phyloP scores from a whole-genome alignment of 2,888 invertebrate genomes.

The Phorcus lineatus region DNA sequence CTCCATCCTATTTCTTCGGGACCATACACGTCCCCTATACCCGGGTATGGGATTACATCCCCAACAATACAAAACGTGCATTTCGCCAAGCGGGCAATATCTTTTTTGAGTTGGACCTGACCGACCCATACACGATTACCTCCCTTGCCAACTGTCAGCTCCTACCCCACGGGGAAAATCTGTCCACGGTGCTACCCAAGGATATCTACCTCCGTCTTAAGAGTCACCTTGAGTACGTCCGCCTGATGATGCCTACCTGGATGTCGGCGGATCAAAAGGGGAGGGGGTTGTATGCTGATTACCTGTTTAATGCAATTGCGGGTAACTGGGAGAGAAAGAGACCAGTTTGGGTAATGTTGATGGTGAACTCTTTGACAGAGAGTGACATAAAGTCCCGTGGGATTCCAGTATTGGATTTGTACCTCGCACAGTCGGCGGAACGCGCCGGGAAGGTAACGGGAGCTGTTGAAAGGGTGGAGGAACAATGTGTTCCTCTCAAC shows the following conservation, averaged over 20 bases:
- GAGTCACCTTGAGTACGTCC: constrained; percentile 76
- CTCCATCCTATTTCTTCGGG: constrained; percentile 78
- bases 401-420: constrained; percentile 78
- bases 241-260: constrained; percentile 75
- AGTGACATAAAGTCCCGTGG: constrained; percentile 76
- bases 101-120: constrained; percentile 79
- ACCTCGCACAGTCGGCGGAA: constrained; percentile 78
- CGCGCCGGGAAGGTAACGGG: constrained; percentile 76
- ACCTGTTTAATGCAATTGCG: constrained; percentile 77
- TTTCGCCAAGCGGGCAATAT: constrained; percentile 77
- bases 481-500: constrained; percentile 79
- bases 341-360: constrained; percentile 79
- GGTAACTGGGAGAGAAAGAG: constrained; percentile 79
- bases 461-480: constrained; percentile 78
- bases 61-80: constrained; percentile 77
- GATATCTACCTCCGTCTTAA: constrained; percentile 76
- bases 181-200: constrained; percentile 75
- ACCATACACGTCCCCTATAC: constrained; percentile 80
- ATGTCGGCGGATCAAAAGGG: constrained; percentile 74
- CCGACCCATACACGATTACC: constrained; percentile 77
- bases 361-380: constrained; percentile 78
- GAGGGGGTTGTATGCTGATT: constrained; percentile 76
- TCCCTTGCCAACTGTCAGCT: constrained; percentile 77
- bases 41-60: constrained; percentile 78
- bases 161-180: constrained; percentile 74